phyloP scores from a whole-genome alignment of 2,797 vertebrate species.

The Harpia harpyja region DNA sequence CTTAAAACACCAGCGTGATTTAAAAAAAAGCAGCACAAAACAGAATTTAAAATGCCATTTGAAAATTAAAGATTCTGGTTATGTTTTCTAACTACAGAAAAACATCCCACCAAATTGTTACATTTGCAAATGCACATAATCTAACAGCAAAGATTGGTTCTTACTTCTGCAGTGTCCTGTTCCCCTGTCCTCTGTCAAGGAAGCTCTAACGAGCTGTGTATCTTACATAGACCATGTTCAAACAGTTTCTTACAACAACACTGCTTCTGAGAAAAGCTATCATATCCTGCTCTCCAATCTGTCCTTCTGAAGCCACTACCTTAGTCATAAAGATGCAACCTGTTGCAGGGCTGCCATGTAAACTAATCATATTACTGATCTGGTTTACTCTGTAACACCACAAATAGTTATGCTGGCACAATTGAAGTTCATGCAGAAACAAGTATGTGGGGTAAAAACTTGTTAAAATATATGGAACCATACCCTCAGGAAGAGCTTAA shows the following conservation, averaged over 20 bases:
- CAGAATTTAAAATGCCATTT: background rate
- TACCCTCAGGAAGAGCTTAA: background rate
- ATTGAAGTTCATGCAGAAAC: background rate
- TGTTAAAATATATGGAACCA: background rate
- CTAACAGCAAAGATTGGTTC: background rate
- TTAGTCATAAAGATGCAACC: background rate
- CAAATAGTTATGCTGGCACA: background rate
- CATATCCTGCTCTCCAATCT: background rate
- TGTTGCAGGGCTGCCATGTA: background rate
- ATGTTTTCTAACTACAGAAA: background rate
- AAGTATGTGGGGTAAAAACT: background rate
- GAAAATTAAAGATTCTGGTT: background rate
- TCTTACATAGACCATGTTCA: background rate
- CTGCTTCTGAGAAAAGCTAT: background rate
- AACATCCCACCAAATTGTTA: background rate
- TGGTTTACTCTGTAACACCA: background rate
- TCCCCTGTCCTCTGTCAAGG: background rate
- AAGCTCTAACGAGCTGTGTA: background rate
- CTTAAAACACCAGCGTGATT: background rate
- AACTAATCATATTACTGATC: background rate
- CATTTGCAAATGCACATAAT: background rate
- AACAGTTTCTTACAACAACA: background rate
- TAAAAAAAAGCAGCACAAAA: background rate
- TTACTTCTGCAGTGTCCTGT: background rate
- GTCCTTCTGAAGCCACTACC: background rate